Base-by-base conservation (phyloP, 1,140 invertebrate species). In the Cyrtorhinus lividipennis region DNA sequence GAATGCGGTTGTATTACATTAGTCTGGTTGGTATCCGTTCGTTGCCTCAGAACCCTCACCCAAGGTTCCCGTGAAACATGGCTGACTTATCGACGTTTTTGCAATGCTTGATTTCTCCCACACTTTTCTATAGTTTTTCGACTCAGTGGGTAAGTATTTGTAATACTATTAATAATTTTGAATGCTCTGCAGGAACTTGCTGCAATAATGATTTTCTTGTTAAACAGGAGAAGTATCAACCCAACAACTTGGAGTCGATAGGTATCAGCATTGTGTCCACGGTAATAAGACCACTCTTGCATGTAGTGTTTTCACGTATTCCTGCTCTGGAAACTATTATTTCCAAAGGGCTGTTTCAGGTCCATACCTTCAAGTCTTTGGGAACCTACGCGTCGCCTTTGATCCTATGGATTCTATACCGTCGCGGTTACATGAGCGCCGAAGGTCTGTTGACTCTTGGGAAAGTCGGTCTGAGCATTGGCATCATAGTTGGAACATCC, bases 331-430 rank as follows among this genome's bases (percentile, higher is more conserved):
- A n/a, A n/a, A n/a, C n/a, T n/a, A n/a, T n/a, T n/a, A n/a, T n/a
- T n/a, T n/a, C n/a, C n/a, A n/a, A n/a, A n/a, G n/a, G n/a, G n/a
- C n/a, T n/a, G n/a, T n/a, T n/a, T n/a, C n/a, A 63, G 24, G 60
- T 62, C 46, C 65, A 26, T 23, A 13, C 38, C 64, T 44, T 60
- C 26, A 66, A 59, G 64, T 26, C 24, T 44, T 74, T 91, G 20
- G 79, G 81, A 8, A 73, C 84, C 46, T 92, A 89, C 69, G 80
- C 84, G 5, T 84, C 87, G 30, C 89, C 89, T n/a, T 72, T 91
- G 59, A 74, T 91, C 24, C 78, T 80, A n/a, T 80, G 80, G 64
- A 81, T 85, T 59, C 73, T 90, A 12, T 88, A 87, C 71, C 79
- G 81, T 63, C 80, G 81, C 71, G 83, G 82, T 62, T 83, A 85